These are phyloP conservation scores for Polyodon spathula DNA, from an alignment of 2,113 vertebrate species.

Conservation along the genomic window DNA sequence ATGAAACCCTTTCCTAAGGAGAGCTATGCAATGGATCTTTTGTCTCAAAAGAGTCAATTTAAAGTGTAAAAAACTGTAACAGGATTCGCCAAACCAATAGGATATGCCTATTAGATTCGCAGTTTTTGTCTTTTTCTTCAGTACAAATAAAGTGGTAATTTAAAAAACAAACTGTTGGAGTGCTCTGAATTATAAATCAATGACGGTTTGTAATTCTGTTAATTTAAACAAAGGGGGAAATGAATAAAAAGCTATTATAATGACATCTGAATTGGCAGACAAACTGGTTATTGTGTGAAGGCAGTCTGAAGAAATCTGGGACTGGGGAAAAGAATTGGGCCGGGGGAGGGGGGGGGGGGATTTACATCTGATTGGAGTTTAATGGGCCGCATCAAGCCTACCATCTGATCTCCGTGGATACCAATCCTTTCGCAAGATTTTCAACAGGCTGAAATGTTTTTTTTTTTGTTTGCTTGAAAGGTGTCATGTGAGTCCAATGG, in stretches of 20 bases:
- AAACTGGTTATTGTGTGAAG: slow-evolving; percentile 79
- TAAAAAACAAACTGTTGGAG: slow-evolving; percentile 42
- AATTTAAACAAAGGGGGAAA: slow-evolving; percentile 70
- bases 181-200: slow-evolving; percentile 75
- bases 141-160: slow-evolving; percentile 25
- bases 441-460: slow-evolving; percentile 73
- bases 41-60: too few relatives aligned
- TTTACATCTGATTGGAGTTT: slow-evolving; percentile 90
- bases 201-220: slow-evolving; percentile 64
- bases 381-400: slow-evolving; percentile 65
- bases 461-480: slow-evolving; percentile 72
- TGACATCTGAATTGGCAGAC: slow-evolving; percentile 82
- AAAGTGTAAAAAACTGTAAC: too few relatives aligned
- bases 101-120: too few relatives aligned
- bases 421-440: slow-evolving; percentile 81
- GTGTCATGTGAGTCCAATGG: slow-evolving; percentile 66
- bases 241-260: slow-evolving; percentile 81
- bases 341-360: slow-evolving; percentile 49
- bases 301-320: slow-evolving; percentile 48
- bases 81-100: too few relatives aligned
- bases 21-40: too few relatives aligned
- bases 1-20: too few relatives aligned
- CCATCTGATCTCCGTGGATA: slow-evolving; percentile 63
- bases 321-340: slow-evolving; percentile 32
- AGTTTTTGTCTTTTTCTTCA: too few relatives aligned